Evolutionary conservation across 2,888 invertebrate genomes (phyloP).

Genomic region (Amblyjoppa fuscipennis): DNA sequence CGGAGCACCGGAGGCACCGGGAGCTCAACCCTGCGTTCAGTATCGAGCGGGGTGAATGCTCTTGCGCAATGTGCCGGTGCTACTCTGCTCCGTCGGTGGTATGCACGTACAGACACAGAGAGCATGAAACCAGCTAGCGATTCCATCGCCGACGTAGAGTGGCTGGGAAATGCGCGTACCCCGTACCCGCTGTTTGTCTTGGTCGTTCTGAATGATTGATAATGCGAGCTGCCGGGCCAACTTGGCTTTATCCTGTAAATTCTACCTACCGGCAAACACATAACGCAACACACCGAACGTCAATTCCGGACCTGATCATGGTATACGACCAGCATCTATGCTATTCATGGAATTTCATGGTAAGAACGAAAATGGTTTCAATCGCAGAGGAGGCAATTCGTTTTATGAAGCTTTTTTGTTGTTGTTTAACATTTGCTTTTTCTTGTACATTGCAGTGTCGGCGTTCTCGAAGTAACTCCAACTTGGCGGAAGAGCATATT

Average conservation of each 20-base stretch:
- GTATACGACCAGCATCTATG: background rate
- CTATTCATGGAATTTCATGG: background rate
- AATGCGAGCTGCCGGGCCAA: conserved; percentile 28
- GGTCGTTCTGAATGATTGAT: conserved; percentile 58
- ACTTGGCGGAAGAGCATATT: too few species aligned
- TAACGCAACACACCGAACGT: background rate
- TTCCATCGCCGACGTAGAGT: conserved; percentile 41
- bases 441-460: background rate
- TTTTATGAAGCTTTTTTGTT: background rate
- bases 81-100: conserved; percentile 65
- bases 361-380: background rate
- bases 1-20: conserved; percentile 1
- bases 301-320: background rate
- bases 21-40: conserved; percentile 71
- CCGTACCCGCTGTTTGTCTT: conserved; percentile 47
- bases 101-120: conserved; percentile 60
- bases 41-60: conserved; percentile 85
- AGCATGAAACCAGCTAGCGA: conserved; percentile 11
- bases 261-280: conserved; percentile 1
- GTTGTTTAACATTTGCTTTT: background rate
- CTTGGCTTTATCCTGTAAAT: conserved; percentile 19
- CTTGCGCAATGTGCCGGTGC: conserved; percentile 82
- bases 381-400: background rate
- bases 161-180: conserved; percentile 38
- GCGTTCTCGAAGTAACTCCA: too few species aligned